A percentile compares a stretch with the other conserved stretches of the same genome.
Conservation (phyloP, 2,888 invertebrate species). For the Melanchra persicariae region DNA sequence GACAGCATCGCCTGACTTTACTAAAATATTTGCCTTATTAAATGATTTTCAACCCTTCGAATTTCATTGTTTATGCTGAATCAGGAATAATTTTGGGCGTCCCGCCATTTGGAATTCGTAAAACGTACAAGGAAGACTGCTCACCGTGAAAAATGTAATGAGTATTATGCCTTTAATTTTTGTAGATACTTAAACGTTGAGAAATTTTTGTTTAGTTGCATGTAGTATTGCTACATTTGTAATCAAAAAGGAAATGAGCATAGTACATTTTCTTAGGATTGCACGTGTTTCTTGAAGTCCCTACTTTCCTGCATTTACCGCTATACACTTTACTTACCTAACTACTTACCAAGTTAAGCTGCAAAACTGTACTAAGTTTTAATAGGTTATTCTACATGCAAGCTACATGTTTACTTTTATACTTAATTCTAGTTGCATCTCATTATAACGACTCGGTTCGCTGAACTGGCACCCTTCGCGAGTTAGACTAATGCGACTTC, state of each 20-base stretch:
- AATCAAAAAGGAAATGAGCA: slow-evolving; percentile 16
- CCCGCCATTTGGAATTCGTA: slow-evolving; percentile 35
- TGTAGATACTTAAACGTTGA: neutral
- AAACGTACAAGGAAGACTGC: slow-evolving; percentile 23
- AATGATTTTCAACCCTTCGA: slow-evolving; percentile 78
- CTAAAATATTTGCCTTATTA: slow-evolving; percentile 86
- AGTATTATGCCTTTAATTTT: slow-evolving; percentile 19
- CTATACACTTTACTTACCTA: slow-evolving; percentile 32
- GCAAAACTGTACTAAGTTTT: slow-evolving; percentile 43
- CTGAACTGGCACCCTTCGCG: slow-evolving; percentile 45
- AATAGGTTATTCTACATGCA: slow-evolving; percentile 33
- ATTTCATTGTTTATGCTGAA: slow-evolving; percentile 71
- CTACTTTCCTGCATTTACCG: slow-evolving; percentile 11
- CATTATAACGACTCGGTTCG: slow-evolving; percentile 54
- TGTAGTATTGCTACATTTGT: too few species aligned
- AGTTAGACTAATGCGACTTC: slow-evolving; percentile 11
- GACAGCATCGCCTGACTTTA: slow-evolving; percentile 78
- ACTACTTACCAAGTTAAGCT: slow-evolving; percentile 49
- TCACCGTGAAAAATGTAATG: slow-evolving; percentile 10
- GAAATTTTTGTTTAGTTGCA: neutral
- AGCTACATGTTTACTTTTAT: slow-evolving; percentile 55
- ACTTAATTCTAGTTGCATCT: slow-evolving; percentile 56
- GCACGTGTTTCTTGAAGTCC: slow-evolving; percentile 1
- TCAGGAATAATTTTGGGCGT: slow-evolving; percentile 62
- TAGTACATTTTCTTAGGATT: neutral